phyloP scores from a whole-genome alignment of 2,797 vertebrate genomes.

The Eospalax fontanierii region DNA sequence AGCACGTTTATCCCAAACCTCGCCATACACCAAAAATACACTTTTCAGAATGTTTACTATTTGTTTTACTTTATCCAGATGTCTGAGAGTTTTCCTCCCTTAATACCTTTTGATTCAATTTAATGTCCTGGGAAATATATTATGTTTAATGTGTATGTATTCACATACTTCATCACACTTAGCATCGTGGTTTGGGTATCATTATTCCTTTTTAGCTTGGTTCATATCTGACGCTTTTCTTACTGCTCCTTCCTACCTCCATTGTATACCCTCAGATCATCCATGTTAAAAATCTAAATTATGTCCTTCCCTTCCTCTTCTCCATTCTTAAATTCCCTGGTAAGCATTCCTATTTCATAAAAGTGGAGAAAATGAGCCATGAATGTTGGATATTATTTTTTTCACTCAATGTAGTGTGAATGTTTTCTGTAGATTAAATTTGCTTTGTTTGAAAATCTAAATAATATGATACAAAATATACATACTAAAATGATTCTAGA shows the following conservation, averaged over 20 bases:
- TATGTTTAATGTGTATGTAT: background rate
- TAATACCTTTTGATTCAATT: background rate
- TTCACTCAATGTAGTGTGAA: background rate
- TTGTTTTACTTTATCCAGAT: background rate
- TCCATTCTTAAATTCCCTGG: background rate
- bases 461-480: background rate
- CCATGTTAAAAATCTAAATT: background rate
- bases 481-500: background rate
- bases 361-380: background rate
- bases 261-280: background rate
- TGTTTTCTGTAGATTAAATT: background rate
- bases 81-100: background rate
- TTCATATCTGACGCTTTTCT: background rate
- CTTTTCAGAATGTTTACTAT: background rate
- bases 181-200: background rate
- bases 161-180: background rate
- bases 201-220: background rate
- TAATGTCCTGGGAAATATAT: background rate
- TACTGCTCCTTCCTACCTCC: background rate
- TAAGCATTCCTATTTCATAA: background rate
- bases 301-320: background rate
- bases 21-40: background rate
- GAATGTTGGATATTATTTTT: background rate
- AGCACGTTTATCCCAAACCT: background rate
- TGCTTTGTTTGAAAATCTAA: background rate